Conservation (phyloP, 2,888 invertebrate species). For the Oegoconia quadripuncta region DNA sequence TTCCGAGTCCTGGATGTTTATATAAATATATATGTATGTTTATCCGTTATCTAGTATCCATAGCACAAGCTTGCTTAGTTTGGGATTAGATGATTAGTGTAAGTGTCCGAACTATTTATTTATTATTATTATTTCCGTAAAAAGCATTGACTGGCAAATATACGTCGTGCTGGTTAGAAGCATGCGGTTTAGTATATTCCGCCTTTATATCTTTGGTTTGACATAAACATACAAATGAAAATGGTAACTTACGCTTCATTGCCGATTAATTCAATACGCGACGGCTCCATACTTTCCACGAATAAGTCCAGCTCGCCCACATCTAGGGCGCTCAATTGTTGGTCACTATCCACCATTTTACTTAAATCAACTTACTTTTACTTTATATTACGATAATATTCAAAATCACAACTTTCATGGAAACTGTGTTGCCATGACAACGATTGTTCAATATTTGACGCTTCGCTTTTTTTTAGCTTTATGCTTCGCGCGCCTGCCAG, state of each 20-base stretch:
- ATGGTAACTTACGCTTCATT: conserved; percentile 58
- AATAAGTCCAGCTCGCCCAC: conserved; percentile 87
- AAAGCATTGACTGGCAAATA: too few species aligned
- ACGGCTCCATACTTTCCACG: conserved; percentile 84
- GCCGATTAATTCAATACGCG: conserved; percentile 84
- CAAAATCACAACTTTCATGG: not conserved
- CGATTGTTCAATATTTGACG: conserved; percentile 33
- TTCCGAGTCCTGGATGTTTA: too few species aligned
- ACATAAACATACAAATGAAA: not conserved
- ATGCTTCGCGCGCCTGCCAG: conserved; percentile 23
- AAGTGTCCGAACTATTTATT: too few species aligned
- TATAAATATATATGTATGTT: too few species aligned
- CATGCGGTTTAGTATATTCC: too few species aligned
- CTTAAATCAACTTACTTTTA: not conserved
- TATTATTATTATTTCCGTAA: too few species aligned
- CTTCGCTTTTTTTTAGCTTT: too few species aligned
- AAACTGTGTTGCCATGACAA: conserved; percentile 35
- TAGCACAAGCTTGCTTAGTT: too few species aligned
- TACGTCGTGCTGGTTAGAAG: too few species aligned
- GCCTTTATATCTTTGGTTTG: too few species aligned
- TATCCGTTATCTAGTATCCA: too few species aligned
- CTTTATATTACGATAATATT: not conserved
- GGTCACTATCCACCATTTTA: conserved; percentile 73
- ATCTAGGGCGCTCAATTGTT: conserved; percentile 74
- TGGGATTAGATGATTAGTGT: too few species aligned